These are phyloP conservation scores for Anthrax anthrax DNA, from an alignment of 2,888 invertebrate genomes.

Conservation along the genomic window DNA sequence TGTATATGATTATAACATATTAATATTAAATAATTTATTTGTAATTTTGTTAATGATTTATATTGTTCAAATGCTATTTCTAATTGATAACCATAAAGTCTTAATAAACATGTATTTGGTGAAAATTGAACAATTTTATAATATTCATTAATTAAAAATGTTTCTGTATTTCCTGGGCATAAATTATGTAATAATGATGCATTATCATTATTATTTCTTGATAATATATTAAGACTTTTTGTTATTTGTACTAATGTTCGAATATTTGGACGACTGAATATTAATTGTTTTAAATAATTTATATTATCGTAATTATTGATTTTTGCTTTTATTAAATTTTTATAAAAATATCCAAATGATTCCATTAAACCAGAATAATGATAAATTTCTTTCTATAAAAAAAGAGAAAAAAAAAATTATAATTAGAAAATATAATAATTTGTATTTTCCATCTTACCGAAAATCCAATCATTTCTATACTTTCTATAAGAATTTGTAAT, in stretches of 20 bases:
- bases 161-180: neutral
- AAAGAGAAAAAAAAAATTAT: neutral
- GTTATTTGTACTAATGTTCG: conserved; percentile 5
- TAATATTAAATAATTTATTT: conserved; percentile 5
- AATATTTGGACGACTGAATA: conserved; percentile 8
- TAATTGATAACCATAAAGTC: conserved; percentile 10
- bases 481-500: conserved; percentile 5
- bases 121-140: conserved; percentile 13
- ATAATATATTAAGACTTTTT: neutral
- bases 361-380: conserved; percentile 9
- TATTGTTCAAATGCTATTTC: conserved; percentile 9
- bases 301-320: neutral
- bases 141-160: conserved; percentile 7
- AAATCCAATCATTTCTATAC: conserved; percentile 8
- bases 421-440: neutral
- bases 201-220: conserved; percentile 1
- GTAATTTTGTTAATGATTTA: neutral
- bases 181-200: neutral
- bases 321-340: neutral
- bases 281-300: conserved; percentile 7
- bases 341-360: conserved; percentile 2
- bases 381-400: conserved; percentile 8
- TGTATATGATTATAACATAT: conserved; percentile 8
- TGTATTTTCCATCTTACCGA: conserved; percentile 4
- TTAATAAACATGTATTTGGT: conserved; percentile 8